Evolutionary conservation across 2,113 vertebrate species (phyloP).

Genomic region (Platysternon megacephalum): DNA sequence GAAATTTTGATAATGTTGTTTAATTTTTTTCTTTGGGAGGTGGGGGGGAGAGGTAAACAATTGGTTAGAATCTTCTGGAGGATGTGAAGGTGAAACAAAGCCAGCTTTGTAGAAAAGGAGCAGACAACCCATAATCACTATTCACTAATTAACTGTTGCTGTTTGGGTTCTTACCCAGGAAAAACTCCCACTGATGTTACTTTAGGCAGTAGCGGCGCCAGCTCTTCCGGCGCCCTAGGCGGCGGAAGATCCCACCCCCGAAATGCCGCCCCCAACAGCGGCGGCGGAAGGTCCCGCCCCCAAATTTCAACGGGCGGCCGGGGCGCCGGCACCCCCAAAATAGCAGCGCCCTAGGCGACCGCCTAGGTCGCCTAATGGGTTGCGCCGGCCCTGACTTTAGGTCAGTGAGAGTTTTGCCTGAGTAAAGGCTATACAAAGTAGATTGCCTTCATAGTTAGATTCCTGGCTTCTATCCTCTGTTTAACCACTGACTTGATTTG

Average conservation of each 20-base stretch:
- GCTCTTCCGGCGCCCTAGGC: too few species aligned
- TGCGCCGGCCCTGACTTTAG: too few species aligned
- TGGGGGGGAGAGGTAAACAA: not conserved
- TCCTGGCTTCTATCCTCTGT: not conserved
- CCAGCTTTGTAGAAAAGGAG: not conserved
- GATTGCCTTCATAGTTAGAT: not conserved
- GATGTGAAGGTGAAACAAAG: not conserved
- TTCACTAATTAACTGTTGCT: not conserved
- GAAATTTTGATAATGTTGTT: not conserved
- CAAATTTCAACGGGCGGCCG: too few species aligned
- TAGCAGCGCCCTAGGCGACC: too few species aligned
- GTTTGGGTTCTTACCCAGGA: accelerated
- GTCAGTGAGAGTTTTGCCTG: not conserved
- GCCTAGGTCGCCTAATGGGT: too few species aligned
- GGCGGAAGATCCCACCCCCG: too few species aligned
- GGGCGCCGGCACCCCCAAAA: too few species aligned
- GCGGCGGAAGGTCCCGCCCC: too few species aligned
- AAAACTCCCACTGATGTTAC: not conserved
- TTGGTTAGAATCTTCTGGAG: not conserved
- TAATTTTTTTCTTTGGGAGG: not conserved
- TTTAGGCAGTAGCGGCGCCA: too few species aligned
- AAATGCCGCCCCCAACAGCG: too few species aligned
- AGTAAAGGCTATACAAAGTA: not conserved
- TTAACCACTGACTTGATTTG: not conserved
- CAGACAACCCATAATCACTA: not conserved